A percentile compares a stretch with the other conserved stretches of the same genome.
phyloP scores from a whole-genome alignment of 1,140 invertebrate species.

The Brachionus manjavacas region DNA sequence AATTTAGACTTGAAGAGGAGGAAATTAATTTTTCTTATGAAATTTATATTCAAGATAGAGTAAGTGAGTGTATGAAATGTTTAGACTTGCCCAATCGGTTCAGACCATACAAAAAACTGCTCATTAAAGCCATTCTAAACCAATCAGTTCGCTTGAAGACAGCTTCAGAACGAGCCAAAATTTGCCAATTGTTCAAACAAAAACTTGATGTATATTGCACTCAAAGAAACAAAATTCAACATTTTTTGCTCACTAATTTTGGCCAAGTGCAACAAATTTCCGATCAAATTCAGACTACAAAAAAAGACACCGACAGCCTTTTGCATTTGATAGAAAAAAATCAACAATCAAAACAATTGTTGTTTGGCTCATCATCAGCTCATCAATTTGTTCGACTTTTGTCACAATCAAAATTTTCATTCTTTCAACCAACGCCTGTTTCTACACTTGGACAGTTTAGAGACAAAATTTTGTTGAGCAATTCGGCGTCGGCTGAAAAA shows the following conservation, averaged over 20 bases:
- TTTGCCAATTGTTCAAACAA: neutral
- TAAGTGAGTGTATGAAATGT: neutral
- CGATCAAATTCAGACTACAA: neutral
- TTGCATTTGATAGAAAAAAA: neutral
- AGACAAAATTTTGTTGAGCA: neutral
- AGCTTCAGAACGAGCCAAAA: neutral
- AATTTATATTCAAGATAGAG: neutral
- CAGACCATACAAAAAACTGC: neutral
- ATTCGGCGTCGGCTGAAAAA: neutral
- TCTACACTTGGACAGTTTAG: neutral
- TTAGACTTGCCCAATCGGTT: neutral
- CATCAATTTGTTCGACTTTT: neutral
- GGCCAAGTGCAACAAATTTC: neutral
- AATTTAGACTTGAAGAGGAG: neutral
- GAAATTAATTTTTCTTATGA: neutral
- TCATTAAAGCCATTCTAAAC: neutral
- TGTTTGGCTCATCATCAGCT: neutral
- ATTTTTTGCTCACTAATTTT: neutral
- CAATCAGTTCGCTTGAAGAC: neutral
- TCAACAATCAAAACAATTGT: neutral
- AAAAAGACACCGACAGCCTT: neutral
- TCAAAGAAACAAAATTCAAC: neutral
- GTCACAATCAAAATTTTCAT: neutral
- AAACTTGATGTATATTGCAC: neutral
- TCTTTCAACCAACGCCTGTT: neutral